Base-by-base conservation (phyloP, 2,113 vertebrate species). In the Strigops habroptila region DNA sequence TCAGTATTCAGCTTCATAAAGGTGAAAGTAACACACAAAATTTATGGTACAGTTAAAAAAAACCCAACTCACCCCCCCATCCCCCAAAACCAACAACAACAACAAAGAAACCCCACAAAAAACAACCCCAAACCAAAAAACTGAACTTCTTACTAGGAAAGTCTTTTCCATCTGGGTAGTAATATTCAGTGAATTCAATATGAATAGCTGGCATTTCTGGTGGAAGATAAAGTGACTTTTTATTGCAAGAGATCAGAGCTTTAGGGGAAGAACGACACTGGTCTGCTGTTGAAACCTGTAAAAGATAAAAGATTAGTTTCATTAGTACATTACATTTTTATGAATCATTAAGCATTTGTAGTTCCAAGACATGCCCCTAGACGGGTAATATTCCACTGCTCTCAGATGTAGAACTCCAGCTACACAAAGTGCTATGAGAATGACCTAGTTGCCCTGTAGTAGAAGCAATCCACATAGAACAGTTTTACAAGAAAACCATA, bases 171-270 rank as follows among this genome's bases (percentile, higher is more conserved):
- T 99, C 99, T 39, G 99, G 99, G 82, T 99, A 99, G 97, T 99
- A 99, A 97, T 99, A 99, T 96, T 99, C 99, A 53, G 99, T 99
- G 97, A 99, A 99, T 97, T 99, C 99, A 62, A 99, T 97, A 74
- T 99, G 99, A 96, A 99, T 98, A 91, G 99, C 99, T 63, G 99
- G 98, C 99, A 99, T 99, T 98, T 99, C 99, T 95, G 99, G 97
- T 23, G 99, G 99, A 94, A 99, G 99, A 97, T 99, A 99, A 51
- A 99, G 97, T 52, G 98, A 98, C 96, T 99, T 99, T 97, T 99
- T 99, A 98, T 99, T 99, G 97, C 99, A 99, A 97, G 99, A 99
- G 96, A 99, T 98, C 98, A 99, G 99, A 94, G 98, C 97, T 97
- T 99, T 99, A 63, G 99, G 99, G 90, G 99, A 99, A 96, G 99